These are phyloP conservation scores for Prochilodus magdalenae DNA, from an alignment of 2,113 vertebrate species.

Conservation along the genomic window DNA sequence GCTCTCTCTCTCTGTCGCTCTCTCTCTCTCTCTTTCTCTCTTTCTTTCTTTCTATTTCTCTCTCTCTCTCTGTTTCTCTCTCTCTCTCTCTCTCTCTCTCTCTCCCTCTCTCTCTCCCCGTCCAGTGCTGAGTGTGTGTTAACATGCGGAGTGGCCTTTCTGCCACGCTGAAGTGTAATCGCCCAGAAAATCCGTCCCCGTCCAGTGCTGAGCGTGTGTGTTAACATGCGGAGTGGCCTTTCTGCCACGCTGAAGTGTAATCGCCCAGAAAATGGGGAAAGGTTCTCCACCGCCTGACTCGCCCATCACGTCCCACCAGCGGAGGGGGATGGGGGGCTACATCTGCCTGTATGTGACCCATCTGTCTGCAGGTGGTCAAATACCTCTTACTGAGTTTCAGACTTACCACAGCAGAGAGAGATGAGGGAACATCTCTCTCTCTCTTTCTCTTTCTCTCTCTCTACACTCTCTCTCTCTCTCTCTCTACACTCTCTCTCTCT, in stretches of 20 bases:
- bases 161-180: conserved; percentile 67
- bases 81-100: too few relatives aligned
- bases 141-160: conserved; percentile 67
- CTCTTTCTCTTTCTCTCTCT: not conserved
- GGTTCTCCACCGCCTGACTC: conserved; percentile 60
- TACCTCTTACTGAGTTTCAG: conserved; percentile 58
- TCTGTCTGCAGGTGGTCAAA: conserved; percentile 73
- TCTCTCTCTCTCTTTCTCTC: not conserved
- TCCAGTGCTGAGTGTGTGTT: conserved; percentile 61
- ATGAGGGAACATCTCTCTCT: not conserved
- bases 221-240: conserved; percentile 69
- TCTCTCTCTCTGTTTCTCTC: conserved; percentile 40
- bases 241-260: conserved; percentile 63
- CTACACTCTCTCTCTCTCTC: too few relatives aligned
- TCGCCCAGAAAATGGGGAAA: conserved; percentile 78
- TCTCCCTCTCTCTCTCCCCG: too few relatives aligned
- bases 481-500: not conserved
- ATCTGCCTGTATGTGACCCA: conserved; percentile 64
- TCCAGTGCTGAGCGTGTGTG: conserved; percentile 61
- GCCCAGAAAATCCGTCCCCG: conserved; percentile 79
- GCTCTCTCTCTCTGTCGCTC: not conserved
- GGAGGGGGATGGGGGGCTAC: conserved; percentile 48
- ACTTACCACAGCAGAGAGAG: conserved; percentile 56
- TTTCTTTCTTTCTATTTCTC: conserved; percentile 59
- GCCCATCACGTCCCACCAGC: conserved; percentile 16